Base-by-base conservation (phyloP, 30 jellyfish, hydroid and myxozoan genomes). In the Turritopsis dohrnii region DNA sequence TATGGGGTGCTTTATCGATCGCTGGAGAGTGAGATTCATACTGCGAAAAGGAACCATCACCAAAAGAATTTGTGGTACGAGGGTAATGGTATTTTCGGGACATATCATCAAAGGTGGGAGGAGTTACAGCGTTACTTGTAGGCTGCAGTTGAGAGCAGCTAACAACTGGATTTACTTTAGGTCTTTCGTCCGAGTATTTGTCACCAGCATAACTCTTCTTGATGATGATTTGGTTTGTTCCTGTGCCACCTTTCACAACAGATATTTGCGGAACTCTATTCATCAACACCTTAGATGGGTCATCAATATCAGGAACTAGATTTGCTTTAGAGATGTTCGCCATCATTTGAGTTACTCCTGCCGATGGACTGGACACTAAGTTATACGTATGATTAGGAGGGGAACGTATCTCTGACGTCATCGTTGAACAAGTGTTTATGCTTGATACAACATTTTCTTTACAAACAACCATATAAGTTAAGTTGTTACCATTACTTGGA, bases 291-390 rank as follows among this genome's bases (percentile, higher is more conserved):
- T 30, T 77, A 24, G 85, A 0, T 26, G 89, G 89, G 1, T 82
- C 83, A 30, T 82, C 89, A 82, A 82, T 82, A 71, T 82, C 89
- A 20, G 86, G 19, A 41, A 82, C 71, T 8, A 82, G 89, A 28
- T 41, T 82, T 5, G 87, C 28, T 71, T 82, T 82, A 0, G 89
- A 21, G 41, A 82, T 53, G 71, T 82, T 82, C 27, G 74, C 89
- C 73, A 82, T 66, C 89, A 82, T 82, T 41, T 82, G 89, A 65
- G 89, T 66, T 1, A 82, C 89, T 21, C 81, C 81, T 16, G 83
- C 28, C 24, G 89, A 52, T 16, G 74, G 84, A 28, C 85, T 65
- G 41, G 87, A 27, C 76, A 65, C 22, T 17, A 41, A 0, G n/a
- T 31, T 28, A 13, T 82, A 27, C 0, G 52, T 29, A 82, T 66